phyloP scores from a whole-genome alignment of 2,888 invertebrate genomes.

The Agrypnus murinus region DNA sequence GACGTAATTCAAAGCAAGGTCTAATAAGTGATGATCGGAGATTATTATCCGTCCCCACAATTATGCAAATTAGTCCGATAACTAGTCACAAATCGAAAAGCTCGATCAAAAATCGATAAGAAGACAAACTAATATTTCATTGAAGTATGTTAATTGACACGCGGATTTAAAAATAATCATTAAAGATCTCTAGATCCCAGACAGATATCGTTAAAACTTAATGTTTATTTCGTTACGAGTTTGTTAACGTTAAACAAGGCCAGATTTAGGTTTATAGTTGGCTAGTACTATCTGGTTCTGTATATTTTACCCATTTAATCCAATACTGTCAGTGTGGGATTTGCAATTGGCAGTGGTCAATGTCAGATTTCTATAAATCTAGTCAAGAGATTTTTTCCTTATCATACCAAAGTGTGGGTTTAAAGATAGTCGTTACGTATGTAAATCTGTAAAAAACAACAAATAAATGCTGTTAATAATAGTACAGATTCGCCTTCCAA shows the following conservation, averaged over 20 bases:
- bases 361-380: constrained; percentile 34
- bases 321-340: constrained; percentile 35
- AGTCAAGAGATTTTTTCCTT: constrained; percentile 13
- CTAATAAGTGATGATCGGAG: constrained; percentile 43
- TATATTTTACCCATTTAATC: constrained; percentile 6
- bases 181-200: constrained; percentile 54
- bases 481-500: constrained; percentile 34
- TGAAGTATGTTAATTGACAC: constrained; percentile 57
- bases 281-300: not conserved
- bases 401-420: constrained; percentile 24
- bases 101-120: constrained; percentile 56
- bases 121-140: constrained; percentile 55
- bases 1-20: constrained; percentile 16
- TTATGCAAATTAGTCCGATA: constrained; percentile 58
- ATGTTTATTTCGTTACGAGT: constrained; percentile 50
- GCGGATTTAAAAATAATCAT: constrained; percentile 56
- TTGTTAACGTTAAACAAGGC: constrained; percentile 34
- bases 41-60: constrained; percentile 55
- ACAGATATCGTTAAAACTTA: constrained; percentile 57
- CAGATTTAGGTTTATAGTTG: constrained; percentile 17
- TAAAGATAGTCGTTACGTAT: constrained; percentile 29
- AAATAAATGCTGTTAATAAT: constrained; percentile 33
- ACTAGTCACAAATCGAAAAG: constrained; percentile 55
- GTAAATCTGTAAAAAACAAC: constrained; percentile 37
- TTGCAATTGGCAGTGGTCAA: constrained; percentile 36